Evolutionary conservation across 2,797 vertebrate genomes (phyloP).

Genomic region (Anniella stebbinsi): DNA sequence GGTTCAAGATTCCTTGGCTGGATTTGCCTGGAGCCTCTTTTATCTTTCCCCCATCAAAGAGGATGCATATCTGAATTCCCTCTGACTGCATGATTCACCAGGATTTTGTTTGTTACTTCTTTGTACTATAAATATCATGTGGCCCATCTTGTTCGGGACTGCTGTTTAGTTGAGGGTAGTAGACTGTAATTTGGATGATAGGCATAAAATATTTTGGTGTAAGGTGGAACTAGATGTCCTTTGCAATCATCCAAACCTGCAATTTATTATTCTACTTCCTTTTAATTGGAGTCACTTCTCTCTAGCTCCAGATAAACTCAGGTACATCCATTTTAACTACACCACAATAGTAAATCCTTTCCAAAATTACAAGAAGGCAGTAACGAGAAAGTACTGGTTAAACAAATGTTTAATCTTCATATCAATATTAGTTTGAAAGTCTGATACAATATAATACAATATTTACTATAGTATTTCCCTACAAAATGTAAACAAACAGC

Average conservation of each 20-base stretch:
- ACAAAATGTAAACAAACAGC: slow-evolving; percentile 57
- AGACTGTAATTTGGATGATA: not conserved
- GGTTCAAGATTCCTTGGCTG: not conserved
- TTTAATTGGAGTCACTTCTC: not conserved
- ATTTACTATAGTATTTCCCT: slow-evolving; percentile 64
- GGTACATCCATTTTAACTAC: not conserved
- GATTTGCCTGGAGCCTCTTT: not conserved
- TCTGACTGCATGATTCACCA: not conserved
- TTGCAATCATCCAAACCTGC: not conserved
- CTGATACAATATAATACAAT: slow-evolving; percentile 40
- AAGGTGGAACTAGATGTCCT: not conserved
- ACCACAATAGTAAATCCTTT: slow-evolving; percentile 6
- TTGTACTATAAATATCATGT: not conserved
- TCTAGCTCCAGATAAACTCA: not conserved
- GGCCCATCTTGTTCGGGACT: not conserved
- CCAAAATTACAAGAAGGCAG: not conserved
- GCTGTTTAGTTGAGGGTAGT: not conserved
- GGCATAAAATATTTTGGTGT: not conserved
- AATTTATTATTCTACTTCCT: not conserved
- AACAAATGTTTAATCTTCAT: slow-evolving; percentile 40
- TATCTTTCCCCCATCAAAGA: not conserved
- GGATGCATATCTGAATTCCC: not conserved
- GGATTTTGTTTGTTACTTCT: not conserved
- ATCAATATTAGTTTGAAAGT: slow-evolving; percentile 20
- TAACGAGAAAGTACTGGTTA: slow-evolving; percentile 5